Base-by-base conservation (phyloP, 1,140 invertebrate genomes). In the Eciton burchellii region DNA sequence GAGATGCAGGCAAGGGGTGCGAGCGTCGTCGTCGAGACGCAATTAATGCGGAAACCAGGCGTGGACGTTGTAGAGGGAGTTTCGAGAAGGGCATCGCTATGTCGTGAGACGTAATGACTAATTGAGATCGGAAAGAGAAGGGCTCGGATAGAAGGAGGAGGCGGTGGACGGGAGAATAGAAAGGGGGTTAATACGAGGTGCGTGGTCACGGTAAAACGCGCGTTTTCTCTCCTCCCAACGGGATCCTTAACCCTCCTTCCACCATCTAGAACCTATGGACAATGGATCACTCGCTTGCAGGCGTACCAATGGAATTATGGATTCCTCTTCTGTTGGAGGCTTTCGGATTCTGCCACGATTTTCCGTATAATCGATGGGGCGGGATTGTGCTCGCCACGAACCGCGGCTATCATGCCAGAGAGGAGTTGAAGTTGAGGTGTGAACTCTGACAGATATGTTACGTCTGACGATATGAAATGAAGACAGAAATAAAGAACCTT, bases 51-150 rank as follows among this genome's bases (percentile, higher is more conserved):
- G 84, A 88, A 85, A 84, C 81, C 74, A 74, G 65, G 56, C 70
- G 54, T 70, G 70, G 81, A 83, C 84, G 86, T 35, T 35, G 35
- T 70, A 66, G 82, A 57, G 86, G 84, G 86, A 59, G 59, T 47
- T 83, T 85, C 79, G 83, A 85, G 86, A 79, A 88, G 86, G 86
- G 87, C 85, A 88, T 88, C 86, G 84, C 86, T 79, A 83, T 74
- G 83, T 79, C 74, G 76, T 85, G 81, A 88, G 87, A 89, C 87
- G 87, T 89, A 88, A 89, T 89, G 87, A 89, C 87, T 89, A 89
- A 89, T 89, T 89, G 87, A 89, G 87, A 89, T 89, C 72, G 84
- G 87, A 86, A 86, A 84, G 81, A 83, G 79, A 79, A 43, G 49
- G 52, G 63, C 41, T 1, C 26, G 29, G 19, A 11, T n/a, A 5